Evolutionary conservation across 2,888 invertebrate species (phyloP).

Genomic region (Melieria crassipennis): DNA sequence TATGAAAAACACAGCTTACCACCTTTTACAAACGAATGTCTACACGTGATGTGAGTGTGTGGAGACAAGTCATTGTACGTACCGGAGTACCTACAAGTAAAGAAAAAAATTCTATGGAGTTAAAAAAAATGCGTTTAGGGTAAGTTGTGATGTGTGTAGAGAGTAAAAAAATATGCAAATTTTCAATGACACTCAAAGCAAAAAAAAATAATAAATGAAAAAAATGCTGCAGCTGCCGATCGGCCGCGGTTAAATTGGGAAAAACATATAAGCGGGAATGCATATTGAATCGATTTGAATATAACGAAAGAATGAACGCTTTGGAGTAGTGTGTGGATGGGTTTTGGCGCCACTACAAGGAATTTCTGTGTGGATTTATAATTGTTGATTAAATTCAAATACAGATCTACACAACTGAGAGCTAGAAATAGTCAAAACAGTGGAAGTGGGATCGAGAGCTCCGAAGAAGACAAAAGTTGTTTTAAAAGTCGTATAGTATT

Average conservation of each 20-base stretch:
- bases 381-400: too few species aligned
- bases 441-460: too few species aligned
- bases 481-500: too few species aligned
- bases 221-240: slow-evolving; percentile 8
- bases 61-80: not conserved
- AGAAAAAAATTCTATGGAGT: not conserved
- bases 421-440: too few species aligned
- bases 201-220: not conserved
- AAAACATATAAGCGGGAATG: too few species aligned
- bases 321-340: too few species aligned
- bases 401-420: too few species aligned
- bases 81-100: slow-evolving; percentile 9
- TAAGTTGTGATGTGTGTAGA: slow-evolving; percentile 18
- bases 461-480: too few species aligned
- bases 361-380: too few species aligned
- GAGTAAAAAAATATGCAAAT: slow-evolving; percentile 29
- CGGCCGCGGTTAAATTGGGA: not conserved
- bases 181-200: slow-evolving; percentile 19
- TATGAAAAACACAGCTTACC: slow-evolving; percentile 43
- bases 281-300: too few species aligned
- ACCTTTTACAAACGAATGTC: slow-evolving; percentile 30
- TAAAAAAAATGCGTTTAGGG: slow-evolving; percentile 14
- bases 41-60: slow-evolving; percentile 9
- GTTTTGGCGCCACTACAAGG: too few species aligned
- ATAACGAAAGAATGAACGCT: too few species aligned